Conservation (phyloP, 2,113 vertebrate genomes). For the Pao palembangensis region DNA sequence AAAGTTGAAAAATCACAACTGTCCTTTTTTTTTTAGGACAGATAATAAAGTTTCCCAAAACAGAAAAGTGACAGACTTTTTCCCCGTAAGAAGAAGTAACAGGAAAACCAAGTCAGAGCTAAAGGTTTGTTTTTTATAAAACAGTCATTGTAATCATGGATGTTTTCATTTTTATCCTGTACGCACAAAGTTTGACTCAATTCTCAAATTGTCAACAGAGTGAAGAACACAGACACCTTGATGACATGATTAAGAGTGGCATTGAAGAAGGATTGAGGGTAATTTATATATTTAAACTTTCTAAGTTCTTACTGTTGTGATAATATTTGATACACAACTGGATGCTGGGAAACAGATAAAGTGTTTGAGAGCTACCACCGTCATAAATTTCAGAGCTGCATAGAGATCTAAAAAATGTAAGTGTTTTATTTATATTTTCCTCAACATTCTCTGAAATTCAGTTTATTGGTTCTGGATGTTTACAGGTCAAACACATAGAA, state of each 20-base stretch:
- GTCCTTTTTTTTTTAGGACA: constrained; percentile 61
- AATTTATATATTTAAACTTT: constrained; percentile 15
- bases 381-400: no score
- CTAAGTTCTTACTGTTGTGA: not conserved
- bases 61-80: constrained; percentile 93
- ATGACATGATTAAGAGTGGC: constrained; percentile 84
- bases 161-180: not conserved
- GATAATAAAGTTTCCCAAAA: constrained; percentile 81
- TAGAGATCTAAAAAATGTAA: no score
- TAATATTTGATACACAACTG: no score
- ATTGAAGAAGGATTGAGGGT: constrained; percentile 93
- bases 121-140: constrained; percentile 76
- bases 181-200: constrained; percentile 2
- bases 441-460: not conserved
- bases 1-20: not conserved
- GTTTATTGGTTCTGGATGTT: constrained; percentile 14
- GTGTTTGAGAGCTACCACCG: no score
- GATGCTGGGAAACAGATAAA: no score
- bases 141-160: not conserved
- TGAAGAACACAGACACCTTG: constrained; percentile 84
- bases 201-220: constrained; percentile 67
- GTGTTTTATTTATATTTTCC: no score
- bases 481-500: constrained; percentile 85
- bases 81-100: constrained; percentile 87
- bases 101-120: constrained; percentile 89